A percentile compares a stretch with the other conserved stretches of the same genome.
phyloP scores from a whole-genome alignment of 2,113 vertebrate species.

The Argyrosomus japonicus region DNA sequence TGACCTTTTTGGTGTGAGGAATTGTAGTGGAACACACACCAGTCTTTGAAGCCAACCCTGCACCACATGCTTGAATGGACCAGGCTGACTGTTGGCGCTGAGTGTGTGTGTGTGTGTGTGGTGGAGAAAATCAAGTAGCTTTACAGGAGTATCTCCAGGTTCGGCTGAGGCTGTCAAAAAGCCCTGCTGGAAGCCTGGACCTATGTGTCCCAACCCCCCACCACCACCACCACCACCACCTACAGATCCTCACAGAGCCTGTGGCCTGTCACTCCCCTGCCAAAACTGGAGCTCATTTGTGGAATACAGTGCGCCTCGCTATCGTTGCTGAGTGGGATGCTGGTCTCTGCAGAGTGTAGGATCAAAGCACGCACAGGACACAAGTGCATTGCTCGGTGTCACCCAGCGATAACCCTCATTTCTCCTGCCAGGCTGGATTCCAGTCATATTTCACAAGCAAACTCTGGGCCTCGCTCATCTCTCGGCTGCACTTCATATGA shows the following conservation, averaged over 20 bases:
- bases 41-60: conserved; percentile 51
- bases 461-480: conserved; percentile 41
- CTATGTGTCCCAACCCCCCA: conserved; percentile 17
- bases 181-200: conserved; percentile 31
- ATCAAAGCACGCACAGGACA: conserved; percentile 63
- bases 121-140: conserved; percentile 34
- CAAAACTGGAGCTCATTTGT: conserved; percentile 76
- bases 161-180: conserved; percentile 51
- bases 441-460: conserved; percentile 78
- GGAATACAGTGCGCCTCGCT: conserved; percentile 59
- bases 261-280: conserved; percentile 68
- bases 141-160: conserved; percentile 49
- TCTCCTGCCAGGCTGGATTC: conserved; percentile 73
- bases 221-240: too few relatives aligned
- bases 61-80: conserved; percentile 39
- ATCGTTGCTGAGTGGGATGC: conserved; percentile 23
- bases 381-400: conserved; percentile 55
- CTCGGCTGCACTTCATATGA: conserved; percentile 42
- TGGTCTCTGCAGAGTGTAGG: conserved; percentile 36
- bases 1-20: conserved; percentile 58
- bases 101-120: neutral
- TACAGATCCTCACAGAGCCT: conserved; percentile 43
- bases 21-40: conserved; percentile 39
- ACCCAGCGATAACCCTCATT: conserved; percentile 53
- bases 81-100: conserved; percentile 30